Evolutionary conservation across 2,113 vertebrate species (phyloP), one percentile per base, ranked within the genome.

Genomic region (Microtus ochrogaster): DNA sequence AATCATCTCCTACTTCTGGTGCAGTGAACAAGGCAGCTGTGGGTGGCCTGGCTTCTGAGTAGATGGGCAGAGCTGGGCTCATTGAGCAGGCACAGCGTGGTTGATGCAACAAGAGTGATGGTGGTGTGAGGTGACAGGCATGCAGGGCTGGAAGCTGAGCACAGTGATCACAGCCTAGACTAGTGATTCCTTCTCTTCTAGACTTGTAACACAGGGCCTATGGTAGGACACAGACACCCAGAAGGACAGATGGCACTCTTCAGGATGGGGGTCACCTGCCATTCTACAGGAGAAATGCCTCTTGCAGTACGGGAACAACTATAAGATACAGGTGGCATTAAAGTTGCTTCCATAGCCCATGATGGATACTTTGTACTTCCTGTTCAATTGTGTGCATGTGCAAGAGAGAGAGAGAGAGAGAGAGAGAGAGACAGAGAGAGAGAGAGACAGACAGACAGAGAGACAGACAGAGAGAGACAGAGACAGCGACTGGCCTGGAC

Each of bases 21-120:
- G 19, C 3, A 0, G 3, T 3, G 22, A 7, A 10, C 3, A 7
- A 33, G 12, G 0, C 0, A 6, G 6, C 30, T 26, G n/a, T 0
- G 0, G 36, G 3, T 36, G 3, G 39, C 14, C 16, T 4, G 24
- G 26, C 82, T 41, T 63, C 26, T 0, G 10, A 28, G 1, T 2
- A 11, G 77, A n/a, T 2, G 0, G 47, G 39, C 1, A 21, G 11
- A 11, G 10, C 24, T 70, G 26, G 17, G 24, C n/a, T 63, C 6
- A 14, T 63, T 39, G 26, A 65, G n/a, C 17, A 83, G 81, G 8
- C 24, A 28, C 26, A 65, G 24, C 5, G 13, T 61, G 55, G 79
- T 12, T 21, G 1, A 39, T 0, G 1, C 17, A 39, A 47, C 5
- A 26, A 6, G 11, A 22, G 26, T 7, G 83, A 10, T 0, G 22